Evolutionary conservation across 2,888 invertebrate genomes (phyloP).

Genomic region (Andrena hattorfiana): DNA sequence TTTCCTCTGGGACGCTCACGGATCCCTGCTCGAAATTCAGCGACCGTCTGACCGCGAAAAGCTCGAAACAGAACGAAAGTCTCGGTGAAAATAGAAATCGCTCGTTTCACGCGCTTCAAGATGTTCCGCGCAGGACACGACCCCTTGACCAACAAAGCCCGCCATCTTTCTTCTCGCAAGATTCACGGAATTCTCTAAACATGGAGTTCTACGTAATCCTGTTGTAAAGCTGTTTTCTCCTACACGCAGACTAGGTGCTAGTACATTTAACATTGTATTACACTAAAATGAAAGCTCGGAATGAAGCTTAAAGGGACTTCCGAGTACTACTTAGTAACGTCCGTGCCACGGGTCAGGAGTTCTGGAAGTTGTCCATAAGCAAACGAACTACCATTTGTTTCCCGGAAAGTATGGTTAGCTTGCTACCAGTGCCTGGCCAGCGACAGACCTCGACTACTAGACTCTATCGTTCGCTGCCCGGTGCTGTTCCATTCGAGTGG

Average conservation of each 20-base stretch:
- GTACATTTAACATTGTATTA: neutral
- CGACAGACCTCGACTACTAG: neutral
- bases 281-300: neutral
- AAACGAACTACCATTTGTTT: no score
- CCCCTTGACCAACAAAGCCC: neutral
- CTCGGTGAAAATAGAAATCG: slow-evolving; percentile 24
- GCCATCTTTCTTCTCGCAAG: neutral
- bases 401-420: neutral
- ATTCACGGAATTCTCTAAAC: neutral
- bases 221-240: no score
- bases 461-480: no score
- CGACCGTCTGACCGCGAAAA: slow-evolving; percentile 16
- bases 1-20: slow-evolving; percentile 26
- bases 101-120: neutral
- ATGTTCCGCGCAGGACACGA: neutral
- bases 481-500: neutral
- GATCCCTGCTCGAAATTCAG: slow-evolving; percentile 17
- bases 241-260: no score
- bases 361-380: no score
- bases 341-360: no score
- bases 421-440: neutral
- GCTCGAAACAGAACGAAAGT: slow-evolving; percentile 7
- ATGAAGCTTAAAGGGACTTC: neutral
- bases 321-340: no score
- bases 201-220: neutral